Base-by-base conservation (phyloP, 2,888 invertebrate genomes). In the Diadegma fenestrale region DNA sequence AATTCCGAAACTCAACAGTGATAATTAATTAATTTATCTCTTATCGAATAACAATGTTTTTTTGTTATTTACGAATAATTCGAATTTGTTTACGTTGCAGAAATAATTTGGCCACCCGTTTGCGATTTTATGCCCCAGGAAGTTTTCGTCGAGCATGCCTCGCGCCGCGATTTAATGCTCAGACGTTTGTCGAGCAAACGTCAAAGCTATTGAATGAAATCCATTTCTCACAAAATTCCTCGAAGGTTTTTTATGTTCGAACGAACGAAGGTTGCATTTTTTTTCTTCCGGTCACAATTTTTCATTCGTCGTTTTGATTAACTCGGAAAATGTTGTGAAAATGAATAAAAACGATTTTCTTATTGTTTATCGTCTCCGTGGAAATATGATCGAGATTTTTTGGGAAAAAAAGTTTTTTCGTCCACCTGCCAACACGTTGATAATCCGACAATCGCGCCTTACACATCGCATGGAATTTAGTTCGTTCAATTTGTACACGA, bases 21-120 rank as follows among this genome's bases (percentile, higher is more conserved):
- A 58, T 58, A 58, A 58, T 58, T 58, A 30, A 26, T 26, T 68
- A 22, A 43, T 43, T 45, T 45, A 69, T 26, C 58, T 72, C 45
- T 66, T 43, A 48, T 72, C 26, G 2, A 26, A 58, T 58, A 58
- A 3, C 26, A 26, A 26, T n/a, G n/a, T n/a, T 63, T 69, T 61
- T 30, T 41, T 19, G n/a, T 58, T 61, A n/a, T 26, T 30, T 69
- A 63, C 30, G 58, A 68, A 51, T 63, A 41, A 41, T 72, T 58
- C 14, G 19, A 10, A 66, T 80, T 54, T 68, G 26, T 66, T 58
- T 45, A 14, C 63, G 71, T 91, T 89, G 41, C 86, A 91, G 91
- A 91, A 43, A 89, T 63, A 51, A 89, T 91, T 76, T 91, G 91
- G 91, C 91, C 91, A 78, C 85, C 90, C 58, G 88, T 90, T 19